Percentiles rank a stretch among this genome's conserved stretches.
Evolutionary conservation across 2,888 invertebrate species (phyloP).

Genomic region (Ennomos erosarius): DNA sequence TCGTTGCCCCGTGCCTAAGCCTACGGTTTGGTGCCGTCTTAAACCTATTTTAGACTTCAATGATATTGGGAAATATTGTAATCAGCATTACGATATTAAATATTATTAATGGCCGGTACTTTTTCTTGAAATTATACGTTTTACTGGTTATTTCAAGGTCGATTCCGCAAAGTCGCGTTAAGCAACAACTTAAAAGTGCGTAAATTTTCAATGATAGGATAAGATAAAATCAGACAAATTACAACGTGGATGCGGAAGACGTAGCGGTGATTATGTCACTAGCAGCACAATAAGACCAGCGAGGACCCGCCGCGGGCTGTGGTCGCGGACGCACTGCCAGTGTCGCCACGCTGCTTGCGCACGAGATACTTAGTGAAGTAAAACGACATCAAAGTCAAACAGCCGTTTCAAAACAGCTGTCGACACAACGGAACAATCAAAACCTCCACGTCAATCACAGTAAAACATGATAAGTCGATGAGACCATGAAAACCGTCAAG

Average conservation of each 20-base stretch:
- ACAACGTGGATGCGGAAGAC: conserved; percentile 31
- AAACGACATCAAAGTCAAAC: conserved; percentile 61
- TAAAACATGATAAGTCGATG: conserved; percentile 15
- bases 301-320: conserved; percentile 66
- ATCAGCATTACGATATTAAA: background rate
- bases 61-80: conserved; percentile 10
- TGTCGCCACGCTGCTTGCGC: conserved; percentile 57
- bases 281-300: conserved; percentile 42
- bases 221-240: conserved; percentile 29
- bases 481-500: conserved; percentile 9
- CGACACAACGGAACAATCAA: conserved; percentile 61
- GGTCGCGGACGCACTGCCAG: conserved; percentile 74
- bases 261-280: conserved; percentile 31
- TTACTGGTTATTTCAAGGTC: conserved; percentile 30
- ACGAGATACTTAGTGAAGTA: conserved; percentile 61
- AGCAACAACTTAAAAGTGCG: conserved; percentile 1
- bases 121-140: conserved; percentile 16
- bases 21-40: conserved; percentile 52
- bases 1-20: conserved; percentile 63
- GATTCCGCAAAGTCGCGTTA: conserved; percentile 6
- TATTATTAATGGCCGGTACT: conserved; percentile 1
- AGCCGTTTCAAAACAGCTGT: conserved; percentile 59
- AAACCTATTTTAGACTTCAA: conserved; percentile 35
- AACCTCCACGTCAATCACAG: conserved; percentile 53
- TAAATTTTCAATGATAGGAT: conserved; percentile 15